These are phyloP conservation scores for Drosophila nasuta DNA, from an alignment of 1,140 invertebrate species.

Conservation along the genomic window DNA sequence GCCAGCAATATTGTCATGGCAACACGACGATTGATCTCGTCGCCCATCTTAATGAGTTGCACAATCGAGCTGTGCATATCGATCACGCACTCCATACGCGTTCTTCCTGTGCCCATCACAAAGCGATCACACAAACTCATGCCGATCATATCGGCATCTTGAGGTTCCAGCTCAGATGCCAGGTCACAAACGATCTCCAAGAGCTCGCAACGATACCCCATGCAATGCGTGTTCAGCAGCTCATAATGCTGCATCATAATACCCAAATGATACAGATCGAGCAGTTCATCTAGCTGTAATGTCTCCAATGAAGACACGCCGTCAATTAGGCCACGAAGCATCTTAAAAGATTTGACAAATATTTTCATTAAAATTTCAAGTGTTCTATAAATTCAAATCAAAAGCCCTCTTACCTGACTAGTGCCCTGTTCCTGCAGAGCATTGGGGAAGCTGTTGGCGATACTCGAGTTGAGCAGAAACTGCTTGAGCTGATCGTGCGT, in stretches of 20 bases:
- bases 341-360: neutral
- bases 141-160: slow-evolving; percentile 8
- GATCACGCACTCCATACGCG: slow-evolving; percentile 18
- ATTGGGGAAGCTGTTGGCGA: neutral
- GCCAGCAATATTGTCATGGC: slow-evolving; percentile 25
- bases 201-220: slow-evolving; percentile 1
- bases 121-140: slow-evolving; percentile 23
- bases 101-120: neutral
- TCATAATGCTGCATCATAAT: slow-evolving; percentile 31
- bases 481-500: slow-evolving; percentile 9
- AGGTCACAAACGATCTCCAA: slow-evolving; percentile 16
- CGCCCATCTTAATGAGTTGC: neutral
- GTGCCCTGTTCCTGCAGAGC: neutral
- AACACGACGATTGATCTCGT: neutral
- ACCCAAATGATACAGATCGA: slow-evolving; percentile 24
- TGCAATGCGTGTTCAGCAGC: neutral
- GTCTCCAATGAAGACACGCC: neutral
- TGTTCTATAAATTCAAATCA: neutral
- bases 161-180: neutral
- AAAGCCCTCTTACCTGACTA: neutral
- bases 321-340: neutral
- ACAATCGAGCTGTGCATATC: slow-evolving; percentile 19
- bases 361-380: too few species aligned
- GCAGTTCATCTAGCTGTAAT: slow-evolving; percentile 18
- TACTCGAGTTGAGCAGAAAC: slow-evolving; percentile 9